These are phyloP conservation scores for Hedya salicella DNA, from an alignment of 2,888 invertebrate species.

Conservation along the genomic window DNA sequence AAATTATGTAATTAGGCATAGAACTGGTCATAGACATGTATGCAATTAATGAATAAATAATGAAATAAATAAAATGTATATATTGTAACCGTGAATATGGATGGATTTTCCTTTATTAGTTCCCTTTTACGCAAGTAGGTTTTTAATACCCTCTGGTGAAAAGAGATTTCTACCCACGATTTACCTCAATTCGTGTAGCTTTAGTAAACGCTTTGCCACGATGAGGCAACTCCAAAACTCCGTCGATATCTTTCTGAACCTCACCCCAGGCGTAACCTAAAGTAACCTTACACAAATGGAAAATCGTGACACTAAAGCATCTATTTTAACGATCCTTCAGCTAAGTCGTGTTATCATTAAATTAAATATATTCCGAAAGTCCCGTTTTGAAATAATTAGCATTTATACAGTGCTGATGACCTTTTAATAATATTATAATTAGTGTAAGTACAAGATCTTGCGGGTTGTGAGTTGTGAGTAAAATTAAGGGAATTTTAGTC, in stretches of 20 bases:
- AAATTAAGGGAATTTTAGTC: too few species aligned
- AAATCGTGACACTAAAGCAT: conserved; percentile 9
- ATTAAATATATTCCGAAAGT: not conserved
- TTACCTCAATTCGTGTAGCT: not conserved
- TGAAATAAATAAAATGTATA: too few species aligned
- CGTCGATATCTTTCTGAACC: conserved; percentile 4
- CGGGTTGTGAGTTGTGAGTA: not conserved
- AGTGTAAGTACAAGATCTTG: too few species aligned
- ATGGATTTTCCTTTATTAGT: too few species aligned
- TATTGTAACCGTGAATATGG: too few species aligned
- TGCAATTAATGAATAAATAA: too few species aligned
- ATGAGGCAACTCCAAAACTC: not conserved
- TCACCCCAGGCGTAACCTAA: not conserved
- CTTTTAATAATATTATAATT: not conserved
- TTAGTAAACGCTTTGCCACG: not conserved
- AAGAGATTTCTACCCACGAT: not conserved
- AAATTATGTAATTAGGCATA: too few species aligned
- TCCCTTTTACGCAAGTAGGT: too few species aligned
- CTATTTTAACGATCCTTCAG: not conserved
- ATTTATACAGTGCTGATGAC: not conserved
- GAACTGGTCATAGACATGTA: too few species aligned
- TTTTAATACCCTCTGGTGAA: not conserved
- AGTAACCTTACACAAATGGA: conserved; percentile 10
- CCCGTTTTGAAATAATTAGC: conserved; percentile 3
- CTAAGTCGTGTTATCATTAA: conserved; percentile 10